A percentile compares a stretch with the other conserved stretches of the same genome.
These are phyloP conservation scores for Neoniphon sammara DNA, from an alignment of 2,797 vertebrate genomes.

Conservation along the genomic window DNA sequence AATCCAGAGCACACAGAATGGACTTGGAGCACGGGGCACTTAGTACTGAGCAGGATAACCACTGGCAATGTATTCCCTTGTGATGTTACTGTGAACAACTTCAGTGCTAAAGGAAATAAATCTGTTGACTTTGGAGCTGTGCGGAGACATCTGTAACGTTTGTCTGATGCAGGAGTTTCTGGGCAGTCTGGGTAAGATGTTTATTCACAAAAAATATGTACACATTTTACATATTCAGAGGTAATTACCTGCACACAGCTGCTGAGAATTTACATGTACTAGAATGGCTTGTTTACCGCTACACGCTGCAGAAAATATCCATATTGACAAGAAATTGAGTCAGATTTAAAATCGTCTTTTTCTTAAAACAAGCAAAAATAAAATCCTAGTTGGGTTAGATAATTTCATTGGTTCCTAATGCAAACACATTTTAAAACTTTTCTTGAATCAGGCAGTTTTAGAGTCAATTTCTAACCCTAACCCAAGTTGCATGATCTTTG, in stretches of 20 bases:
- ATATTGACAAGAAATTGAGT: too few relatives aligned
- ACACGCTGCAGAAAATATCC: too few relatives aligned
- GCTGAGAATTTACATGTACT: not conserved
- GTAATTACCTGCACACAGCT: not conserved
- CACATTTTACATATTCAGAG: slow-evolving; percentile 22
- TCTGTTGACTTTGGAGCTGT: slow-evolving; percentile 87
- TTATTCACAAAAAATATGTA: slow-evolving; percentile 21
- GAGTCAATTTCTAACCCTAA: too few relatives aligned
- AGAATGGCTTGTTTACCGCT: not conserved
- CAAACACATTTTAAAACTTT: too few relatives aligned
- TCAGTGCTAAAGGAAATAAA: slow-evolving; percentile 96
- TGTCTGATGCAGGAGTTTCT: not conserved
- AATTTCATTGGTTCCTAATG: too few relatives aligned
- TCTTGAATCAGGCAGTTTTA: not conserved
- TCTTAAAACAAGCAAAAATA: too few relatives aligned
- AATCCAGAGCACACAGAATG: slow-evolving; percentile 80
- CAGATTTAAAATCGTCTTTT: too few relatives aligned
- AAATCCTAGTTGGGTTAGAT: too few relatives aligned
- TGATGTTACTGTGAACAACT: slow-evolving; percentile 96
- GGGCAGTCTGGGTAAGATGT: not conserved
- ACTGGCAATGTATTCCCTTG: slow-evolving; percentile 90
- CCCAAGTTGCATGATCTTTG: too few relatives aligned
- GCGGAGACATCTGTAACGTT: slow-evolving; percentile 26
- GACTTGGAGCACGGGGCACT: slow-evolving; percentile 77
- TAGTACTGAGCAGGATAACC: slow-evolving; percentile 83